Conservation (phyloP, 2,888 invertebrate genomes). For the Drosophila aldrichi region DNA sequence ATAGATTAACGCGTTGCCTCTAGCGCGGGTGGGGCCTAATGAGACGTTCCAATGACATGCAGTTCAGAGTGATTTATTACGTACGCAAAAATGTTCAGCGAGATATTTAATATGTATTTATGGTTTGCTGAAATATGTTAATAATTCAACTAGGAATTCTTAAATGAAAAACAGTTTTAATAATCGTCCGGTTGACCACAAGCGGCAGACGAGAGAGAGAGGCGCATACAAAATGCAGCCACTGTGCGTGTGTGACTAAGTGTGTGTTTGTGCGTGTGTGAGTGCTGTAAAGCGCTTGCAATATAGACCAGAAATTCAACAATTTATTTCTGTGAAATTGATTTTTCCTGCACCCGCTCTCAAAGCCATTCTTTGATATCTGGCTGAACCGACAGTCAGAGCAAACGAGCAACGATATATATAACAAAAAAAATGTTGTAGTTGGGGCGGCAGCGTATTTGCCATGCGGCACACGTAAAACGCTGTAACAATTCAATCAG, state of each 20-base stretch:
- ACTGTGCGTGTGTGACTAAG: background rate
- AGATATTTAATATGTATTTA: constrained; percentile 35
- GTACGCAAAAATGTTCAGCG: background rate
- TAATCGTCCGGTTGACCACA: constrained; percentile 40
- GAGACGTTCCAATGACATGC: constrained; percentile 49
- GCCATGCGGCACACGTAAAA: constrained; percentile 81
- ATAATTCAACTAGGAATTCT: constrained; percentile 17
- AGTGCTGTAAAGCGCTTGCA: constrained; percentile 54
- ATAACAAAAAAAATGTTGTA: background rate
- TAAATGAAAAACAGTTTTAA: constrained; percentile 15
- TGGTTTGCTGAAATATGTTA: constrained; percentile 27
- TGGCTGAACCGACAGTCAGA: constrained; percentile 20
- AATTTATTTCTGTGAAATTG: constrained; percentile 78
- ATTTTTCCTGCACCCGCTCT: constrained; percentile 51
- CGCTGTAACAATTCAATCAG: constrained; percentile 84
- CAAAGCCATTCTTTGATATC: constrained; percentile 18
- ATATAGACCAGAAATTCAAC: constrained; percentile 78
- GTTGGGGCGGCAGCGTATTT: constrained; percentile 50
- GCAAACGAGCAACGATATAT: constrained; percentile 39
- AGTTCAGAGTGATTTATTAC: constrained; percentile 51
- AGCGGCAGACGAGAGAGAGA: background rate
- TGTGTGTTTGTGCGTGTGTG: no score
- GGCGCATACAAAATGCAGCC: constrained; percentile 5
- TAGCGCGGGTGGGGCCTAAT: constrained; percentile 39
- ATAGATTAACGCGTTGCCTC: constrained; percentile 48